Conservation (phyloP, 2,888 invertebrate species). For the Drosophila subquinaria region DNA sequence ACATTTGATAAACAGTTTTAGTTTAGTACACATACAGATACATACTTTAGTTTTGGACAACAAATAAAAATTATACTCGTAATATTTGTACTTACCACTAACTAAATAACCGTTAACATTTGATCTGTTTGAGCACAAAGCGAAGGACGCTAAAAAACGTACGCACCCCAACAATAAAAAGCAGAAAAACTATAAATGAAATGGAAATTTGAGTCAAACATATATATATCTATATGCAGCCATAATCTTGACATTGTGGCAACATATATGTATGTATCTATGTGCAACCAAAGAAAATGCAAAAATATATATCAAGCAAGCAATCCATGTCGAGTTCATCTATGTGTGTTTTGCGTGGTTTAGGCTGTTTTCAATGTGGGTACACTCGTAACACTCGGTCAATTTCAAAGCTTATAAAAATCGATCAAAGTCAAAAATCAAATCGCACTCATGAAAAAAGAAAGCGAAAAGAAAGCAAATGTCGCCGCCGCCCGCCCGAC, state of each 20-base stretch:
- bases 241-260: constrained; percentile 6
- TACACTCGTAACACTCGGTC: constrained; percentile 48
- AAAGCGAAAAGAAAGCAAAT: constrained; percentile 22
- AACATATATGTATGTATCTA: constrained; percentile 32
- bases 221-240: constrained; percentile 42
- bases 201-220: constrained; percentile 22
- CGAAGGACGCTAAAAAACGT: constrained; percentile 70
- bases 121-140: constrained; percentile 83
- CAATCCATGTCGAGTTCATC: constrained; percentile 85
- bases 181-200: constrained; percentile 4
- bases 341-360: constrained; percentile 85
- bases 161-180: constrained; percentile 69
- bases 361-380: constrained; percentile 84
- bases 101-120: constrained; percentile 80
- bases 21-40: constrained; percentile 44
- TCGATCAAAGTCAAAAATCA: constrained; percentile 18
- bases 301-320: constrained; percentile 57
- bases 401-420: constrained; percentile 8
- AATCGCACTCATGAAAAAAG: constrained; percentile 31
- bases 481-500: constrained; percentile 55
- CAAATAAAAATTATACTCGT: constrained; percentile 48
- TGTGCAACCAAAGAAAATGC: constrained; percentile 24
- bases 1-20: constrained; percentile 53
- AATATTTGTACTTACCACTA: constrained; percentile 70
- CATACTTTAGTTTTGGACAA: constrained; percentile 56